phyloP scores from a whole-genome alignment of 2,113 vertebrate genomes.

The Pontoporia blainvillei region DNA sequence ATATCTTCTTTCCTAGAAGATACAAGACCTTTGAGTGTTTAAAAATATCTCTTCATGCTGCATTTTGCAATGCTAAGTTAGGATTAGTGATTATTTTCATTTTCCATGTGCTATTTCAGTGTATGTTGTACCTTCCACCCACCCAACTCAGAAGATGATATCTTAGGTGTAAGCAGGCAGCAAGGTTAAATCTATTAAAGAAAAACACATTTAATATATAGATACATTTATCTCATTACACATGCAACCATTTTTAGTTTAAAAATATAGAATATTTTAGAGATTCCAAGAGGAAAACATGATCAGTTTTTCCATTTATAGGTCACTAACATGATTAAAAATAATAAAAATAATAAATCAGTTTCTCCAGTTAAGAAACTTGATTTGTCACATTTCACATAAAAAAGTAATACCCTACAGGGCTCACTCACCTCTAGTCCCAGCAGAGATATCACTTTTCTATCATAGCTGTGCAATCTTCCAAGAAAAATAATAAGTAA shows the following conservation, averaged over 20 bases:
- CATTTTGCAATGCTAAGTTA: constrained; percentile 30
- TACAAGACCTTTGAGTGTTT: constrained; percentile 33
- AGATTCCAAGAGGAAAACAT: background rate
- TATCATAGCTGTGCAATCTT: background rate
- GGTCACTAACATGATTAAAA: background rate
- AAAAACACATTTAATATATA: constrained; percentile 1
- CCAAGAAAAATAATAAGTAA: constrained; percentile 1
- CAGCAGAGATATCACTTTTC: constrained; percentile 36
- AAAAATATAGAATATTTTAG: background rate
- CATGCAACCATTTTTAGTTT: background rate
- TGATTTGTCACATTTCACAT: background rate
- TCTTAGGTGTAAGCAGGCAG: background rate
- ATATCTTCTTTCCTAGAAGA: background rate
- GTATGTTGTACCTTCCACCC: background rate
- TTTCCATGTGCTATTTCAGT: constrained; percentile 45
- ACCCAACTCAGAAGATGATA: background rate
- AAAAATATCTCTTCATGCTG: background rate
- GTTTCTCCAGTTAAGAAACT: background rate
- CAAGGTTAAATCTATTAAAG: background rate
- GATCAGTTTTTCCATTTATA: background rate
- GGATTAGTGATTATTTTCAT: background rate
- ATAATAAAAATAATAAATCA: background rate
- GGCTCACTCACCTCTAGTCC: rapidly evolving
- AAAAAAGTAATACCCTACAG: background rate
- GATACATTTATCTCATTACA: background rate